Conservation (phyloP, 2,113 vertebrate species). For the Rhipidura dahli region DNA sequence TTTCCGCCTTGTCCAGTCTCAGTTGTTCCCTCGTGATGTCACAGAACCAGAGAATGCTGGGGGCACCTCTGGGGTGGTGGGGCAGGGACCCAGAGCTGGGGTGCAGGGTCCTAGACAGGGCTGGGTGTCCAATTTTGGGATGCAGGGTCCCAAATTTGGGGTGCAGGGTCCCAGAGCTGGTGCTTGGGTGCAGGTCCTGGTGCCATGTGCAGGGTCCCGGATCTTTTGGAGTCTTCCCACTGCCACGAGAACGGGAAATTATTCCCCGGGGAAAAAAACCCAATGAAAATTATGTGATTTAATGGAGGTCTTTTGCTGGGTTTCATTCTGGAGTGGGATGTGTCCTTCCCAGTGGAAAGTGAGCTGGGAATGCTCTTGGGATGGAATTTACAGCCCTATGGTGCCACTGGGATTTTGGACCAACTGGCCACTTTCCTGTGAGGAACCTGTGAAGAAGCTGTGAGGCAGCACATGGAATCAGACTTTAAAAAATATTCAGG, state of each 20-base stretch:
- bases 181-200: background rate
- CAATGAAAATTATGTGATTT: background rate
- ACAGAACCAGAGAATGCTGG: background rate
- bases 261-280: background rate
- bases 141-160: background rate
- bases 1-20: background rate
- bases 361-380: background rate
- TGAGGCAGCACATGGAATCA: background rate
- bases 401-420: background rate
- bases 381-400: background rate
- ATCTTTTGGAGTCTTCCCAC: background rate
- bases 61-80: background rate
- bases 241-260: background rate
- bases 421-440: background rate
- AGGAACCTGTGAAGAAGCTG: background rate
- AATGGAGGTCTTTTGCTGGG: background rate
- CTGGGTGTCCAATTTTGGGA: background rate
- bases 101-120: too few species aligned
- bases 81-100: background rate
- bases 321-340: background rate
- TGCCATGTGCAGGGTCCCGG: background rate
- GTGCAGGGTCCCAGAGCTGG: background rate
- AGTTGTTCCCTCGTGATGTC: rapidly evolving
- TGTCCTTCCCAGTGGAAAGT: background rate
- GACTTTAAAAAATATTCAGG: background rate